A percentile compares a stretch with the other conserved stretches of the same genome.
These are phyloP conservation scores for Brenthis daphne DNA, from an alignment of 2,888 invertebrate genomes.

Conservation along the genomic window DNA sequence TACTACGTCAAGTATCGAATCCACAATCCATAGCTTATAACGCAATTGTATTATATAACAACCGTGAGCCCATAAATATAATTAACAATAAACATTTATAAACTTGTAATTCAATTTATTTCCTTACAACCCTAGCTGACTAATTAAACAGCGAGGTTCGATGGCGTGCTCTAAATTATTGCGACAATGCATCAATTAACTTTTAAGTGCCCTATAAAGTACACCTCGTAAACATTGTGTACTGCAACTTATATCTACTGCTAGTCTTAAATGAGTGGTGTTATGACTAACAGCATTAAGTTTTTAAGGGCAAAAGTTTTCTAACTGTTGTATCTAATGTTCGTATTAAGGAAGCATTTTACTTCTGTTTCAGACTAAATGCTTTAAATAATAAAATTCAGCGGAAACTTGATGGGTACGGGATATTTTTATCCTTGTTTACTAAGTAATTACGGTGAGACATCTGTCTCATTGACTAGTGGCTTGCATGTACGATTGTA, in stretches of 20 bases:
- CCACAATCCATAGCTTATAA: background rate
- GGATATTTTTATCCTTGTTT: too few species aligned
- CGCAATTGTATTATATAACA: background rate
- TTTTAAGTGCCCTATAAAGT: slow-evolving; percentile 45
- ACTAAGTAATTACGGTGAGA: too few species aligned
- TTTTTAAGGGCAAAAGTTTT: too few species aligned
- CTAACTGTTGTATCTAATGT: too few species aligned
- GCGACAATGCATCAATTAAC: slow-evolving; percentile 52
- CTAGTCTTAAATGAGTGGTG: slow-evolving; percentile 3
- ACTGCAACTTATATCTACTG: slow-evolving; percentile 19
- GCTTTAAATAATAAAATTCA: too few species aligned
- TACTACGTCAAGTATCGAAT: background rate
- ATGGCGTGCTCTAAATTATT: slow-evolving; percentile 48
- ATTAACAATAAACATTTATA: background rate
- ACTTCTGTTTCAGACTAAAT: too few species aligned
- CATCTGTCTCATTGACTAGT: too few species aligned
- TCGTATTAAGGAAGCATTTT: too few species aligned
- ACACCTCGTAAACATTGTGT: slow-evolving; percentile 36
- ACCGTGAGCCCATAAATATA: background rate
- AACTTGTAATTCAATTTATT: background rate
- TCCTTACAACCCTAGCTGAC: slow-evolving; percentile 35
- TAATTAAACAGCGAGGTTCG: slow-evolving; percentile 48
- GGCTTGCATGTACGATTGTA: too few species aligned
- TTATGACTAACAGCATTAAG: background rate
- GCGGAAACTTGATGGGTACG: too few species aligned